Conservation (phyloP, 2,797 vertebrate genomes). For the Ctenosaura bakeri region DNA sequence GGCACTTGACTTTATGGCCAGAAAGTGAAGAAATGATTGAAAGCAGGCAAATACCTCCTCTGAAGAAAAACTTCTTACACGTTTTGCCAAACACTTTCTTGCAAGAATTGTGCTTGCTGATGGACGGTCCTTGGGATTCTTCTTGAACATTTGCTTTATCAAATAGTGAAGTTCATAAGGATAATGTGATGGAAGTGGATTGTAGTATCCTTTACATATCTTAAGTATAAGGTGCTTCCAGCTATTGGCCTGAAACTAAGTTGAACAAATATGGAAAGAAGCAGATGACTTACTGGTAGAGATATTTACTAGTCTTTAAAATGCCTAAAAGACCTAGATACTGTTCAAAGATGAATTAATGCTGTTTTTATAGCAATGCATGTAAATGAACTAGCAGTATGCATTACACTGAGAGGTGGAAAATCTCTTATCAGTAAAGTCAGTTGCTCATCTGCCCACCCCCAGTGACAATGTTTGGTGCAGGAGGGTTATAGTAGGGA, state of each 20-base stretch:
- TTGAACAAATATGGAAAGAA: constrained; percentile 2
- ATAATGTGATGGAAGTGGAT: constrained; percentile 87
- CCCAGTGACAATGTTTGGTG: background rate
- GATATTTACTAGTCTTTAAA: constrained; percentile 2
- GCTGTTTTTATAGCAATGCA: background rate
- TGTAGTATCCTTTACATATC: constrained; percentile 90
- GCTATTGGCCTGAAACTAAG: constrained; percentile 93
- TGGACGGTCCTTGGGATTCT: constrained; percentile 88
- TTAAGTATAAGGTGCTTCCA: constrained; percentile 95
- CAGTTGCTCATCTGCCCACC: background rate
- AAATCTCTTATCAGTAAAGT: background rate
- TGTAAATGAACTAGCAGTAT: background rate
- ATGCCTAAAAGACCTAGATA: constrained; percentile 36
- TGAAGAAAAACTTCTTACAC: constrained; percentile 79
- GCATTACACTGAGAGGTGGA: background rate
- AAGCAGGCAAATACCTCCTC: constrained; percentile 80
- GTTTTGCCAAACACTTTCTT: constrained; percentile 81
- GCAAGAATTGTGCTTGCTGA: constrained; percentile 90
- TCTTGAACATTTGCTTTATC: constrained; percentile 94
- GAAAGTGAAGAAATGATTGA: background rate
- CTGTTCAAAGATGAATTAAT: background rate
- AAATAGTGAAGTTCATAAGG: constrained; percentile 90
- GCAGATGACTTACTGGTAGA: background rate
- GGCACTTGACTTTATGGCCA: background rate
- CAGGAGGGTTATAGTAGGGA: background rate